Base-by-base conservation (phyloP, 2,113 vertebrate genomes). In the Orcinus orca region DNA sequence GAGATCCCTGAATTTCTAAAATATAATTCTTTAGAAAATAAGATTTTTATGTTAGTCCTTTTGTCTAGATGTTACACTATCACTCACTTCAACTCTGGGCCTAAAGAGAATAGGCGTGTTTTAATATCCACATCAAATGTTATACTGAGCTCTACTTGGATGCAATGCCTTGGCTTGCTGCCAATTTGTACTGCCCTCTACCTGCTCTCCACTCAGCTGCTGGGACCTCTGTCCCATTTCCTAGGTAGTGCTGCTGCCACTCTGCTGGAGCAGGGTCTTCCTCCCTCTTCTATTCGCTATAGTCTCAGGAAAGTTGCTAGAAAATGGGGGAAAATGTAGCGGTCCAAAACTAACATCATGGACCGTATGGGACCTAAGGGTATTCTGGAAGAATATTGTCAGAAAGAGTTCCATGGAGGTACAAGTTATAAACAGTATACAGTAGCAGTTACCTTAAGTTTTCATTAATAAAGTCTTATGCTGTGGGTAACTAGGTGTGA, bases 381-480 rank as follows among this genome's bases (percentile, higher is more conserved):
- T 76, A 44, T 92, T 93, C 55, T 91, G 71, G 67, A 93, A 63
- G 80, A 96, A 60, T 92, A 47, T 6, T 85, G 6, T 86, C 29
- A 84, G 79, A 71, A 83, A 60, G 73, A 81, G 25, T 89, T 89
- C 23, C 65, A 31, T 79, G n/a, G 63, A 65, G 21, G 18, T 93
- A 0, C n/a, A 95, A 81, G 68, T 88, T 95, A 65, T 82, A 58
- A 71, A 71, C 18, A 74, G 23, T 94, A 4, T 83, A 53, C 20
- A 86, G 41, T 80, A 95, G 76, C 26, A 67, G 88, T 67, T 93
- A 63, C 65, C 26, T 0, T 86, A 80, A 88, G 65, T 81, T 95
- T 93, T 95, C 38, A 92, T 76, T 83, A 94, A 63, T 70, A 86
- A 94, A 90, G 17, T 82, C 67, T 86, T 96, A 26, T 68, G 77